Base-by-base conservation (phyloP, 64 coral and sea anemone species). In the Acropora tenuis region DNA sequence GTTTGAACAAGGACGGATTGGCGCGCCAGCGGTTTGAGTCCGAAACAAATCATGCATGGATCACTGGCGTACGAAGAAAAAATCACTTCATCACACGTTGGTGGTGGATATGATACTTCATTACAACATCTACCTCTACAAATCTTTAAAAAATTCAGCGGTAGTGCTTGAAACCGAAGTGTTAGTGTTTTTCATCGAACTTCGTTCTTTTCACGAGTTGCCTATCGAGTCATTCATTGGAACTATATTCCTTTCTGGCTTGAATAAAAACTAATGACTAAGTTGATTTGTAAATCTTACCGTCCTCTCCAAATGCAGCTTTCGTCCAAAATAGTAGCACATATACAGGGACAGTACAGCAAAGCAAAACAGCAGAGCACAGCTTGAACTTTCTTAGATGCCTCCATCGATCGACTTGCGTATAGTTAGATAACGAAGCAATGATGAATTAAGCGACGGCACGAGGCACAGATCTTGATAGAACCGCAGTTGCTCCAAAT, bases 291-390 rank as follows among this genome's bases (percentile, higher is more conserved):
- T 49, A 30, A 30, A 0, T 71, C 66, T 71, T 50, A 85, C 82
- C 82, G 66, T 71, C 82, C 82, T 72, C 63, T 69, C 82, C 82
- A 85, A 47, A 85, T 85, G 20, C 82, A 85, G 13, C 47, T 30
- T 15, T 85, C 82, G n/a, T 50, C 82, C 16, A 85, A 30, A 8
- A 16, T 46, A 11, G 46, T 71, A 40, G 82, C n/a, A 69, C 9
- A 85, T 47, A 85, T 44, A 8, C 18, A 85, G 43, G 2, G 8
- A 69, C 3, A 45, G 4, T 3, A 44, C 3, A 82, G 30, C 20
- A 82, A 82, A 11, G 17, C 41, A 85, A 71, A 71, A 44, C 82
- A 85, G 45, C 8, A 85, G 65, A 48, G 9, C 17, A 48, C 63
- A 68, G 45, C 16, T 16, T 47, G 16, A 8, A 4, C 43, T 6